Conservation (phyloP, 2,113 vertebrate genomes). For the Centropus unirufus region DNA sequence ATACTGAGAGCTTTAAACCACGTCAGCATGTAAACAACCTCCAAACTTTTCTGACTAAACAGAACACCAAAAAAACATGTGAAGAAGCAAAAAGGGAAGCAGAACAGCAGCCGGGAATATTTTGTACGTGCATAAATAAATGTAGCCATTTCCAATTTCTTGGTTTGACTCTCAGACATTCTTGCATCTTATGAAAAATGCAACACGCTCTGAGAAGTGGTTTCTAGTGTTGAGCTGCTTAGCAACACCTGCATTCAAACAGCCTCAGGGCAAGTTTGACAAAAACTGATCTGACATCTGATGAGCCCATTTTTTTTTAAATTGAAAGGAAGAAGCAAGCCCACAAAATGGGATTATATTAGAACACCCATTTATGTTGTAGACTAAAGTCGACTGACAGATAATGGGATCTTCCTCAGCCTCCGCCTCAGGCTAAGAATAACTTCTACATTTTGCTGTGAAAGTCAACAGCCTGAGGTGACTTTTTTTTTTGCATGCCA, state of each 20-base stretch:
- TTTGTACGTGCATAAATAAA: neutral
- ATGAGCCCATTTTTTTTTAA: neutral
- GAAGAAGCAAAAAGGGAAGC: neutral
- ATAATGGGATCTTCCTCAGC: neutral
- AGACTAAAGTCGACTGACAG: neutral
- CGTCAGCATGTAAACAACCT: neutral
- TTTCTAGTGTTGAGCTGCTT: slow-evolving; percentile 8
- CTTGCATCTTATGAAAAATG: slow-evolving; percentile 2
- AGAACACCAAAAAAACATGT: neutral
- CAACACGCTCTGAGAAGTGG: neutral
- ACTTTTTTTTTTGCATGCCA: neutral
- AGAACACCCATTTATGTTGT: slow-evolving; percentile 5
- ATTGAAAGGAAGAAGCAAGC: slow-evolving; percentile 6
- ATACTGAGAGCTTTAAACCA: neutral
- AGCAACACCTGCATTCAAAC: slow-evolving; percentile 29
- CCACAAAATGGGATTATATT: slow-evolving; percentile 7
- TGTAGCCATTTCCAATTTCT: neutral
- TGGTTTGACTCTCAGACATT: neutral
- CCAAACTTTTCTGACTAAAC: neutral
- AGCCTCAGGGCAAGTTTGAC: neutral
- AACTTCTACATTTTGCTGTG: neutral
- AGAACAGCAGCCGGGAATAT: neutral
- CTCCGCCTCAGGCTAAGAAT: slow-evolving; percentile 18
- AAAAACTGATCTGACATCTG: slow-evolving; percentile 35
- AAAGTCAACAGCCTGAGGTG: neutral